Evolutionary conservation across 2,888 invertebrate genomes (phyloP), one percentile per base, ranked within the genome.

Genomic region (Tanypteryx hageni): DNA sequence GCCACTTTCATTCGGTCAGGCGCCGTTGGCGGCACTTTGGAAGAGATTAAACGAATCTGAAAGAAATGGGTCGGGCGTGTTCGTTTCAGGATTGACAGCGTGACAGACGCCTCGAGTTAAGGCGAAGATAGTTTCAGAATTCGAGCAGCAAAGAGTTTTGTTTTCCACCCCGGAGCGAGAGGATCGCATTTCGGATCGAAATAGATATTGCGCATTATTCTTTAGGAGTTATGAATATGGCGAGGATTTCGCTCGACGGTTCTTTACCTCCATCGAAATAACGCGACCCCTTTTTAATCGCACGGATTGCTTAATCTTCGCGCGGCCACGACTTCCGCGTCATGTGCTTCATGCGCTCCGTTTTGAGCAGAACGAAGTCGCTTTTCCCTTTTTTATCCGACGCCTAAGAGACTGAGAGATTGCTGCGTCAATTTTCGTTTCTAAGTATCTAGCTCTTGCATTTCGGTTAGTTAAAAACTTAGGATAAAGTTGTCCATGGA

Each of bases 281-380:
- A 58, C 61, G 18, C 86, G 13, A 22, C 64, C 89, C 68, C 31
- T 13, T 68, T 64, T 44, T 83, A 83, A n/a, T 68, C 64, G 16
- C 64, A n/a, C 22, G 64, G n/a, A 9, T 64, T 68, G 64, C 89
- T 89, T 76, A 44, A 86, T 86, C 86, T 58, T 61, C 31, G 58
- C 64, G 68, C 89, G 44, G 27, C 89, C 89, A 68, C 68, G 64
- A 56, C 89, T 89, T 89, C 89, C 89, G 64, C 68, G 89, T 89
- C 89, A n/a, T 86, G 61, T 31, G 86, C 86, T 61, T 86, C 89
- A 18, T 76, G 64, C n/a, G 61, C 89, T 64, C 89, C 89, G 44
- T 89, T 89, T 89, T 89, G 64, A 89, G 89, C 59, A 89, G 89
- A 61, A 31, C 10, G 18, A 18, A 56, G 68, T 44, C 18, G 89